Conservation (phyloP, 2,888 invertebrate genomes). For the Chymomyza procnemis region DNA sequence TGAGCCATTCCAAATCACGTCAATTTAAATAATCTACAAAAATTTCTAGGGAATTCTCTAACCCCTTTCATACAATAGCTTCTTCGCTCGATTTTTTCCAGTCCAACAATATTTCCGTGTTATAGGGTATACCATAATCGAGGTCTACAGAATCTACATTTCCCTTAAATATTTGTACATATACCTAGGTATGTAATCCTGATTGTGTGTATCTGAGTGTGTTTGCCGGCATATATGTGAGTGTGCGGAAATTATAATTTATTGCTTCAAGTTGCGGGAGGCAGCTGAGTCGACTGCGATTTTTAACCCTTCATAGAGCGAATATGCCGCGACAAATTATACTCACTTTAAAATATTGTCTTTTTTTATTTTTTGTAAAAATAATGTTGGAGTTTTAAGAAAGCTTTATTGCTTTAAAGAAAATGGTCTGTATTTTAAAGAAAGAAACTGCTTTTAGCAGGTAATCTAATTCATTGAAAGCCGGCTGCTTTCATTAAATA, state of each 20-base stretch:
- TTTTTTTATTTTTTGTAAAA: too few species aligned
- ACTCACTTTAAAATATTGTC: not conserved
- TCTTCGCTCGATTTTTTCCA: too few species aligned
- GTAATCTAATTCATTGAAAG: not conserved
- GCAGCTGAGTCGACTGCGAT: not conserved
- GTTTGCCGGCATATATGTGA: conserved; percentile 15
- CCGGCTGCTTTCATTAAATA: not conserved
- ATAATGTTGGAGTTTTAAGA: too few species aligned
- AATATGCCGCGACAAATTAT: not conserved
- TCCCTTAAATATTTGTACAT: too few species aligned
- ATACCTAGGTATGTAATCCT: not conserved
- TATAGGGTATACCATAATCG: too few species aligned
- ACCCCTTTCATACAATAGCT: too few species aligned
- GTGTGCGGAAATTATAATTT: conserved; percentile 67
- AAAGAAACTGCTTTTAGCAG: not conserved
- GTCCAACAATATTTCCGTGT: too few species aligned
- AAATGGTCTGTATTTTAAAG: not conserved
- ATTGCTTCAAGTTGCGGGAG: conserved; percentile 65
- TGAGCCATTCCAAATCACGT: too few species aligned
- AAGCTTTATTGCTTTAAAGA: not conserved
- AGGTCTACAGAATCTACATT: too few species aligned
- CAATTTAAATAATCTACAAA: too few species aligned
- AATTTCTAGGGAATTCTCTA: too few species aligned
- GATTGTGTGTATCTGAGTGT: not conserved
- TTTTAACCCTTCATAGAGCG: not conserved